Conservation (phyloP, 2,888 invertebrate species). For the Syrista parreyssii region DNA sequence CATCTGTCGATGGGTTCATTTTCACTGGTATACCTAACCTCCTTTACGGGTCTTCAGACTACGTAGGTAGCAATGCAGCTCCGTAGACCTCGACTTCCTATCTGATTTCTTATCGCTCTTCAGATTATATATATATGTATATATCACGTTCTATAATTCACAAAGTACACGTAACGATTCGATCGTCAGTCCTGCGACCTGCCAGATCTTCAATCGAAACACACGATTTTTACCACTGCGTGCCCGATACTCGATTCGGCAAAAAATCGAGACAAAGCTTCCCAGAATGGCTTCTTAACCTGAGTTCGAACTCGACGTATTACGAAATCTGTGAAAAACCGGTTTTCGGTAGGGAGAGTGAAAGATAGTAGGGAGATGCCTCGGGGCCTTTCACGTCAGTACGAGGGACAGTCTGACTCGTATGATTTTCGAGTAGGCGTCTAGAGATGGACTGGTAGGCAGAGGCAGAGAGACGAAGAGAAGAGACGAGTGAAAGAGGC, state of each 20-base stretch:
- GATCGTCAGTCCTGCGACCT: not conserved
- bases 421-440: not conserved
- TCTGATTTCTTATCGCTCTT: not conserved
- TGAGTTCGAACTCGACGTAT: not conserved
- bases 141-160: not conserved
- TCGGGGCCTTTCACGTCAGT: not conserved
- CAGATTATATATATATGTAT: not conserved
- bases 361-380: not conserved
- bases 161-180: not conserved
- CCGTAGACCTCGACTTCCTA: not conserved
- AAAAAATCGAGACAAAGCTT: not conserved
- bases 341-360: conserved; percentile 3
- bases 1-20: not conserved
- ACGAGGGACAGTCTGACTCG: not conserved
- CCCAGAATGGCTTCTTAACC: not conserved
- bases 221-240: not conserved
- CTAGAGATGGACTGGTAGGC: not conserved
- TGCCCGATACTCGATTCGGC: not conserved
- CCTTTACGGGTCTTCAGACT: not conserved
- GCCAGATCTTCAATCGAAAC: not conserved
- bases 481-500: not conserved
- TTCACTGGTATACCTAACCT: not conserved
- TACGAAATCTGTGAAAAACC: conserved; percentile 4
- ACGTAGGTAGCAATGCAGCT: not conserved
- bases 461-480: not conserved